Conservation (phyloP, 2,888 invertebrate genomes). For the Tinea pellionella region DNA sequence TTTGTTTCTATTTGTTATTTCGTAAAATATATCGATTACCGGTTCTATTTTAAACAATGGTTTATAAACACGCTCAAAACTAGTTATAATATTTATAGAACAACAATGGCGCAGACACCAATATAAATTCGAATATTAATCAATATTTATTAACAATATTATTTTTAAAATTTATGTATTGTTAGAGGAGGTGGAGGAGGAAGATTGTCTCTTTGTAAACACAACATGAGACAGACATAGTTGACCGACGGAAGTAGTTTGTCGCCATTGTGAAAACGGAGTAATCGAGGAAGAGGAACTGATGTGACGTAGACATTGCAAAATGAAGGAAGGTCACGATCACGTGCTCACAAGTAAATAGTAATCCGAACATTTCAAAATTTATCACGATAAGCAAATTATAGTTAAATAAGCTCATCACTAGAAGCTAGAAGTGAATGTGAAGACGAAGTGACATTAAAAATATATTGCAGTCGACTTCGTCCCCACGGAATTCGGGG, state of each 20-base stretch:
- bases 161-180: too few relatives aligned
- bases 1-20: background rate
- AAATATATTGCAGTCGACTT: too few relatives aligned
- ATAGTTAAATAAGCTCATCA: too few relatives aligned
- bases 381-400: background rate
- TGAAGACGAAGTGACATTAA: too few relatives aligned
- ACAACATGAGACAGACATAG: background rate
- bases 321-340: conserved; percentile 53
- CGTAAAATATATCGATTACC: background rate
- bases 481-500: too few relatives aligned
- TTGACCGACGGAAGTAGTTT: conserved; percentile 39
- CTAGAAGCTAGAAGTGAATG: too few relatives aligned
- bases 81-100: background rate
- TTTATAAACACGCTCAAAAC: background rate
- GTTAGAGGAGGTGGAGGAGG: too few relatives aligned
- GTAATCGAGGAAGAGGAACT: conserved; percentile 54
- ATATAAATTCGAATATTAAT: conserved; percentile 19
- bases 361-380: background rate
- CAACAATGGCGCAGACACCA: background rate
- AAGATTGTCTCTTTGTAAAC: too few relatives aligned
- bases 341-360: conserved; percentile 19
- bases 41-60: background rate
- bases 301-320: conserved; percentile 34
- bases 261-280: conserved; percentile 31
- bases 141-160: background rate